Conservation (phyloP, 2,113 vertebrate species). For the Thamnaconus septentrionalis region DNA sequence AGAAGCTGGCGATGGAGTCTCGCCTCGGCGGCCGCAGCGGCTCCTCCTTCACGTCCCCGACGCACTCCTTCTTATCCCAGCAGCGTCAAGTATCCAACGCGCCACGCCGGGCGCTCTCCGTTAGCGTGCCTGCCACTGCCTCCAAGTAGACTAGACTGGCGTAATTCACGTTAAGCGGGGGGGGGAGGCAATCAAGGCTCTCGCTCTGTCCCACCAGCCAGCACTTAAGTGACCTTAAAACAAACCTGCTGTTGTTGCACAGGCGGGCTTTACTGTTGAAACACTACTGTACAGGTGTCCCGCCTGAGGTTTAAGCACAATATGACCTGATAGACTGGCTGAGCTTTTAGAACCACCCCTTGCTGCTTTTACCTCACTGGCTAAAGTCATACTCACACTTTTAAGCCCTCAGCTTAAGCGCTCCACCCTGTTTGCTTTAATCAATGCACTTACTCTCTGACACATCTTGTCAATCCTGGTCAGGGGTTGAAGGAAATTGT, state of each 20-base stretch:
- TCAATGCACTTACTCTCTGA: slow-evolving; percentile 6
- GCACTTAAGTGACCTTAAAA: slow-evolving; percentile 80
- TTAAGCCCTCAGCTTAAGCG: not conserved
- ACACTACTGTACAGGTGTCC: not conserved
- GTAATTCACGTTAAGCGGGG: slow-evolving; percentile 7
- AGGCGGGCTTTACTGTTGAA: slow-evolving; percentile 17
- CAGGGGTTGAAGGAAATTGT: slow-evolving; percentile 12
- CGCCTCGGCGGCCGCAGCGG: slow-evolving; percentile 76
- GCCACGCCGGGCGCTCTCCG: slow-evolving; percentile 79
- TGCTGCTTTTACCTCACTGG: slow-evolving; percentile 9
- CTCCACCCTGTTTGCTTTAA: slow-evolving; percentile 11
- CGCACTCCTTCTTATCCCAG: slow-evolving; percentile 91
- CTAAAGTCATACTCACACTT: slow-evolving; percentile 1
- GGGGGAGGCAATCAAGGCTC: slow-evolving; percentile 1
- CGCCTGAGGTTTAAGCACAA: slow-evolving; percentile 1
- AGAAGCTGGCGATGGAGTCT: slow-evolving; percentile 91
- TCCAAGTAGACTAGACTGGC: slow-evolving; percentile 75
- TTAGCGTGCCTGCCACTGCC: slow-evolving; percentile 79
- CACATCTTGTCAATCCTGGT: slow-evolving; percentile 6
- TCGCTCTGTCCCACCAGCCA: slow-evolving; percentile 71
- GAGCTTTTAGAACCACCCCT: not conserved
- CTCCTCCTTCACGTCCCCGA: slow-evolving; percentile 61
- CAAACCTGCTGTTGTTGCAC: slow-evolving; percentile 31
- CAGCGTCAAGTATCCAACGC: slow-evolving; percentile 90
- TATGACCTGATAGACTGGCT: not conserved